Evolutionary conservation across 2,113 vertebrate genomes (phyloP), one percentile per base, ranked within the genome.

Genomic region (Apistogramma diplotaenia): DNA sequence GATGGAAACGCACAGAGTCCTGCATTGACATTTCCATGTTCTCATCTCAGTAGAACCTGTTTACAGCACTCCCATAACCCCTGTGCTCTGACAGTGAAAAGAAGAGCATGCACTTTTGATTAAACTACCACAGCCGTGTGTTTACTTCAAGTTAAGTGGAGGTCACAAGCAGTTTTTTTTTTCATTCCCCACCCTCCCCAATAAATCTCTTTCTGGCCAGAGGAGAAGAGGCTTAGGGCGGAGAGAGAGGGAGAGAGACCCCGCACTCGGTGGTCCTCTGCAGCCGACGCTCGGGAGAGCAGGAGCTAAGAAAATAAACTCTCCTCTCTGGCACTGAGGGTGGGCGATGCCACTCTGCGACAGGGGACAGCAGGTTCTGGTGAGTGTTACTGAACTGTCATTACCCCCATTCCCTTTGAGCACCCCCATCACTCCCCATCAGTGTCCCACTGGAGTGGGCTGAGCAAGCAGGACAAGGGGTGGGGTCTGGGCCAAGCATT

Each of bases 291-390:
- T 94, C 74, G 93, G 93, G 95, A 96, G 94, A 91, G 92, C 87
- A 92, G 93, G 92, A 95, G 95, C 95, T 95, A 96, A 79, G 93
- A 96, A 99, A 99, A 99, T 98, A 99, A 99, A 99, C 97, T 94
- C 94, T 96, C 94, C 95, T 93, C 97, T 97, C 96, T 96, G 94
- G 94, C 96, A 96, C 91, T 94, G 96, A 96, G 96, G 97, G 97
- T 97, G 97, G 97, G 96, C 97, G 94, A 94, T 96, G 96, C 96
- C 97, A 97, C 96, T 97, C 95, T 94, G 89, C 90, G 93, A 91
- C 78, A 93, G 90, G 86, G 94, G 95, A 95, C 93, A 87, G 55
- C 79, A 21, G 54, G 96, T 94, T 98, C 97, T 99, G 97, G 97
- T 95, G 95, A 98, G 96, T 98, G 97, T 99, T 96, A 97, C 83